Evolutionary conservation across 2,888 invertebrate species (phyloP).

Genomic region (Lamellibrachia satsuma): DNA sequence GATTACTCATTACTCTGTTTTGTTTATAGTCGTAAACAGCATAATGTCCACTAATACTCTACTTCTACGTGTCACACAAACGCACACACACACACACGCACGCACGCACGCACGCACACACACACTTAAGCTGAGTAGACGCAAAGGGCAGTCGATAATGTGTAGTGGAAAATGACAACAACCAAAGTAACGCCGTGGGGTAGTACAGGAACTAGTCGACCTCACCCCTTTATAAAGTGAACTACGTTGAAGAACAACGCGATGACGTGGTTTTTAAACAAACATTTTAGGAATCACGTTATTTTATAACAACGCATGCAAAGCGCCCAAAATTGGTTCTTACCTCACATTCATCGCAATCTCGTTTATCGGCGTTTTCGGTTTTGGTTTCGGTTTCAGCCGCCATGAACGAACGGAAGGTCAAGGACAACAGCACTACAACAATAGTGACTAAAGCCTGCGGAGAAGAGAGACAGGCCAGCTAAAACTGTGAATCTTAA

Average conservation of each 20-base stretch:
- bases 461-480: neutral
- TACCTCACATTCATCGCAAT: conserved; percentile 1
- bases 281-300: neutral
- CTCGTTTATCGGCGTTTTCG: neutral
- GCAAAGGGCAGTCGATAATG: too few species aligned
- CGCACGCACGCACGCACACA: too few species aligned
- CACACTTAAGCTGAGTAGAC: too few species aligned
- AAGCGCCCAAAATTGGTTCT: neutral
- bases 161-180: too few species aligned
- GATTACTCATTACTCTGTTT: too few species aligned
- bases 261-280: neutral
- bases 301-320: neutral
- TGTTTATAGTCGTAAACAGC: too few species aligned
- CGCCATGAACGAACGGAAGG: neutral
- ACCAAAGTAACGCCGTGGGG: too few species aligned
- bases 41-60: too few species aligned
- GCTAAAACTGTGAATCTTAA: neutral
- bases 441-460: neutral
- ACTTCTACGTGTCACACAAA: too few species aligned
- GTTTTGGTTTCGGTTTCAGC: neutral
- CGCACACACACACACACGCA: too few species aligned
- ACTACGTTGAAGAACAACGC: neutral
- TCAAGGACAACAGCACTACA: neutral
- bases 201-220: too few species aligned
- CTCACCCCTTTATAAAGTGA: neutral